Evolutionary conservation across 1,140 invertebrate genomes (phyloP), one percentile per base, ranked within the genome.

Genomic region (Aphis craccivora): DNA sequence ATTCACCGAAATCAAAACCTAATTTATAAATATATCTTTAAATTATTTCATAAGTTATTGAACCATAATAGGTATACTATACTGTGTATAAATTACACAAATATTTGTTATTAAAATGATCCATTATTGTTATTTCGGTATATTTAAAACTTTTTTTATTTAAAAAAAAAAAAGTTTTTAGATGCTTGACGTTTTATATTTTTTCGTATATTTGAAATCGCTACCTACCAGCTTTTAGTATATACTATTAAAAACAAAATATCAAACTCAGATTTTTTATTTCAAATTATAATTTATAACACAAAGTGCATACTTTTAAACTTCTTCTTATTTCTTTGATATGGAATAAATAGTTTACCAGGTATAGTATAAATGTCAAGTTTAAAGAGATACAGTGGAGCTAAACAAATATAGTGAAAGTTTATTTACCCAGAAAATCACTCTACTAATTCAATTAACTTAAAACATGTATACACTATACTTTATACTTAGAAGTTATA

Each of bases 31-130:
- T 76, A 60, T 67, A 76, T 76, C 14, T n/a, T n/a, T n/a, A 76
- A 76, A 76, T 35, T 76, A 76, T n/a, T 76, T 35, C 14, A n/a
- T 76, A 76, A 76, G 60, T 76, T 76, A 76, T 76, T n/a, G 60
- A n/a, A 76, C 14, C 60, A 14, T 76, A 76, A 76, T 76, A n/a
- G n/a, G n/a, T n/a, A n/a, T n/a, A n/a, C n/a, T n/a, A 76, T 76
- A 76, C 30, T 5, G n/a, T 76, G 60, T n/a, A n/a, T 76, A 76
- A 76, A 76, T 76, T 76, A 76, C 14, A n/a, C 14, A 76, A n/a
- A n/a, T 76, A 76, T 67, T 67, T 67, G 60, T n/a, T 67, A 67
- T 76, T 76, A n/a, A 76, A 76, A 76, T 76, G 30, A 67, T 67
- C 60, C 60, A 67, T 30, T n/a, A 67, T n/a, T 67, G 25, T 67